Evolutionary conservation across 2,888 invertebrate species (phyloP).

Genomic region (Anoplius nigerrimus): DNA sequence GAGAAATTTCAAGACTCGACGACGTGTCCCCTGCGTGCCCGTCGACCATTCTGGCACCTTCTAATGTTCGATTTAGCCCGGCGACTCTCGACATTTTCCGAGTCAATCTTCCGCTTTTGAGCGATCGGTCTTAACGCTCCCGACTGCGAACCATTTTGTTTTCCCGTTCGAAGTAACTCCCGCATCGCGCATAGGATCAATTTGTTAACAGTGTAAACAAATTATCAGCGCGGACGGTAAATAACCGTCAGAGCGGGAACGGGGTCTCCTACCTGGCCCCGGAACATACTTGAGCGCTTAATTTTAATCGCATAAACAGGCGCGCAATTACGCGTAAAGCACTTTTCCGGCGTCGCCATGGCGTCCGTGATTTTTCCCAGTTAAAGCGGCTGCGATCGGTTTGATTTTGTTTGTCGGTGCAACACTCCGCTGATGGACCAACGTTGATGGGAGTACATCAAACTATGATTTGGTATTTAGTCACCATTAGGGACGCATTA

Average conservation of each 20-base stretch:
- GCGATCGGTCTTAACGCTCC: no score
- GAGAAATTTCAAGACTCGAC: background rate
- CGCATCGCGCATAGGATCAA: no score
- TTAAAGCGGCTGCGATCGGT: slow-evolving; percentile 41
- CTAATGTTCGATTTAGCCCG: no score
- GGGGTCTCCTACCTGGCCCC: background rate
- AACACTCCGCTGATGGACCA: slow-evolving; percentile 59
- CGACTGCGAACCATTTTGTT: no score
- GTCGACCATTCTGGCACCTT: no score
- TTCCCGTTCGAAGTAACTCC: no score
- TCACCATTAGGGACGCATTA: slow-evolving; percentile 72
- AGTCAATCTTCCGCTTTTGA: no score
- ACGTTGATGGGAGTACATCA: slow-evolving; percentile 66
- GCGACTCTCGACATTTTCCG: no score
- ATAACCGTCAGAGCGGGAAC: slow-evolving; percentile 8
- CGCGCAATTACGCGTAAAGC: no score
- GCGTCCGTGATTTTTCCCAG: slow-evolving; percentile 38
- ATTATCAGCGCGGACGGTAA: background rate
- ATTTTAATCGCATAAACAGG: background rate
- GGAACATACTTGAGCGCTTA: background rate
- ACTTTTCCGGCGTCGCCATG: background rate
- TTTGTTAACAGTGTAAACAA: background rate
- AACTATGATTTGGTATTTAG: slow-evolving; percentile 72
- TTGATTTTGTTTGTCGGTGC: slow-evolving; percentile 62
- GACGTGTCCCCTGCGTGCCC: no score